Conservation (phyloP, 2,888 invertebrate genomes). For the Gerris lacustris region DNA sequence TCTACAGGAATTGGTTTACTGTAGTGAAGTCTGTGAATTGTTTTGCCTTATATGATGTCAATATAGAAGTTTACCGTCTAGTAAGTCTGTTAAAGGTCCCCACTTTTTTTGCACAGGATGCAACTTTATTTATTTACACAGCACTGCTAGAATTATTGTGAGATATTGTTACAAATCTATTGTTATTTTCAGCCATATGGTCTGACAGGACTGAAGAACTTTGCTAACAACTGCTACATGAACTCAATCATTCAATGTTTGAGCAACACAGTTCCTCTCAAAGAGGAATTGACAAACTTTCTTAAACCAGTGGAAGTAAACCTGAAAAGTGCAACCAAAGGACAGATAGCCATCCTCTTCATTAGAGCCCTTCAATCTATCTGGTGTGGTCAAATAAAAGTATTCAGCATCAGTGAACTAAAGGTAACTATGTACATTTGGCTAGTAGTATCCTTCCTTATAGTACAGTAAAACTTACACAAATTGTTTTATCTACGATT, state of each 20-base stretch:
- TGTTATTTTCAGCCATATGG: slow-evolving; percentile 50
- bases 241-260: slow-evolving; percentile 89
- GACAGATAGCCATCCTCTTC: slow-evolving; percentile 68
- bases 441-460: too few species aligned
- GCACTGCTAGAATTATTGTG: too few species aligned
- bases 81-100: too few species aligned
- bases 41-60: too few species aligned
- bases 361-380: slow-evolving; percentile 68
- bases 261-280: slow-evolving; percentile 63
- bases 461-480: background rate
- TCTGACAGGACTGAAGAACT: slow-evolving; percentile 75
- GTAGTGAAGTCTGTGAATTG: too few species aligned
- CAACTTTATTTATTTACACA: too few species aligned
- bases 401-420: slow-evolving; percentile 64
- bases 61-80: too few species aligned
- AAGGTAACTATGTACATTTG: slow-evolving; percentile 44
- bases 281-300: slow-evolving; percentile 20
- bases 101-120: too few species aligned
- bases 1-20: too few species aligned
- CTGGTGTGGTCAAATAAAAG: slow-evolving; percentile 69
- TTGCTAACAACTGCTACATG: slow-evolving; percentile 95
- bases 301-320: slow-evolving; percentile 13
- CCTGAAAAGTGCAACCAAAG: slow-evolving; percentile 24
- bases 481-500: too few species aligned
- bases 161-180: too few species aligned